Evolutionary conservation across 2,797 vertebrate genomes (phyloP).

Genomic region (Falco berigora): DNA sequence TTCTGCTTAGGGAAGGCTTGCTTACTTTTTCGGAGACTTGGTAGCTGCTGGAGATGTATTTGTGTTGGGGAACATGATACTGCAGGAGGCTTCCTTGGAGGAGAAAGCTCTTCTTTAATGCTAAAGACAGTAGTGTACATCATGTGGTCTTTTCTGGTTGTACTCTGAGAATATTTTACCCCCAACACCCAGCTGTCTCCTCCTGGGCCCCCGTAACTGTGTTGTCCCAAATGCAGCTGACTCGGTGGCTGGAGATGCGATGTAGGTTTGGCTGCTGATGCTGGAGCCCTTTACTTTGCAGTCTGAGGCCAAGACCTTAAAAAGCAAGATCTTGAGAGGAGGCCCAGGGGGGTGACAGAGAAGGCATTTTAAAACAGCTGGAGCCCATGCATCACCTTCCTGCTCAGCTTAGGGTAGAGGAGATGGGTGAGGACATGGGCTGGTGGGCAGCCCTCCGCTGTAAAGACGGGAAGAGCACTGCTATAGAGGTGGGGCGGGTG

Average conservation of each 20-base stretch:
- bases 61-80: not conserved
- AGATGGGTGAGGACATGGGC: not conserved
- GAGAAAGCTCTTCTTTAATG: not conserved
- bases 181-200: not conserved
- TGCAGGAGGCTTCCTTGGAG: not conserved
- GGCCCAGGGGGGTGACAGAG: not conserved
- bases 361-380: not conserved
- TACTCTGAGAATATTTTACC: not conserved
- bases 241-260: not conserved
- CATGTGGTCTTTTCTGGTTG: not conserved
- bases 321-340: not conserved
- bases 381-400: not conserved
- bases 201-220: not conserved
- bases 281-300: not conserved
- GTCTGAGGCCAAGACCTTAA: not conserved
- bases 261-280: not conserved
- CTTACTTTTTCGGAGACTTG: not conserved
- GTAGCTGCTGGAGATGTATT: not conserved
- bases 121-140: not conserved
- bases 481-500: rapidly evolving
- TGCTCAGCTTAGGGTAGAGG: not conserved
- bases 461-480: not conserved
- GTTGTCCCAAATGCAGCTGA: not conserved
- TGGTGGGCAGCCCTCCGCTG: not conserved
- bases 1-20: not conserved